These are phyloP conservation scores for Meiosimyza decipiens DNA, from an alignment of 2,888 invertebrate genomes.

Conservation along the genomic window DNA sequence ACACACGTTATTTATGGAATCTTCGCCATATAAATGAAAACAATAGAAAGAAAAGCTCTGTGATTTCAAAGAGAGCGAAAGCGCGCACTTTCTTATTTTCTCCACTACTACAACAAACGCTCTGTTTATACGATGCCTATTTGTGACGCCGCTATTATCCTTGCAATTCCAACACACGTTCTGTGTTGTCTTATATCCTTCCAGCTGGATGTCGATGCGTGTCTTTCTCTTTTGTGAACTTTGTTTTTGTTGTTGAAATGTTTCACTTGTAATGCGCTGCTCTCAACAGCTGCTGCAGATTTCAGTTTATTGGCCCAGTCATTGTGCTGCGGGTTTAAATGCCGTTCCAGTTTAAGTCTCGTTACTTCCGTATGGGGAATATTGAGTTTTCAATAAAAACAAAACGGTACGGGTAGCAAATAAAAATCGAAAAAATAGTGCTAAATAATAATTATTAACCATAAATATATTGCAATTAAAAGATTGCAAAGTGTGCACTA, in stretches of 20 bases:
- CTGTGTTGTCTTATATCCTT: slow-evolving; percentile 1
- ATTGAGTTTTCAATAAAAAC: slow-evolving; percentile 11
- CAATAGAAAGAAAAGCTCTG: slow-evolving; percentile 30
- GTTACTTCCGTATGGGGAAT: slow-evolving; percentile 50
- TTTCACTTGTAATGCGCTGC: slow-evolving; percentile 24
- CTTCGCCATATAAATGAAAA: too few relatives aligned
- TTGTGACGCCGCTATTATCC: slow-evolving; percentile 39
- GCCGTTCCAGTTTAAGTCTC: slow-evolving; percentile 48
- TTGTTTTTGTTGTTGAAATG: not conserved
- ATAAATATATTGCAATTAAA: not conserved
- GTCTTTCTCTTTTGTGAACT: slow-evolving; percentile 29
- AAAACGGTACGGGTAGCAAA: slow-evolving; percentile 22
- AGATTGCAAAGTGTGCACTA: too few relatives aligned
- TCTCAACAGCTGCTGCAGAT: slow-evolving; percentile 34
- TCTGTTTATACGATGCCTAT: slow-evolving; percentile 60
- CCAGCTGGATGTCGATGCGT: slow-evolving; percentile 1
- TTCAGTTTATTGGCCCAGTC: slow-evolving; percentile 43
- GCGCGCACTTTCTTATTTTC: slow-evolving; percentile 13
- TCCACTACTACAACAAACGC: slow-evolving; percentile 40
- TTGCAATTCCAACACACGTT: slow-evolving; percentile 26
- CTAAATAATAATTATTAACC: slow-evolving; percentile 2
- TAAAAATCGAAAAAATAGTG: slow-evolving; percentile 6
- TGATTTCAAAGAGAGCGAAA: slow-evolving; percentile 38
- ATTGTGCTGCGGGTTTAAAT: slow-evolving; percentile 34
- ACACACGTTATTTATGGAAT: too few relatives aligned